Base-by-base conservation (phyloP, 2,888 invertebrate species). In the Imbricaverruca yamaguchii region DNA sequence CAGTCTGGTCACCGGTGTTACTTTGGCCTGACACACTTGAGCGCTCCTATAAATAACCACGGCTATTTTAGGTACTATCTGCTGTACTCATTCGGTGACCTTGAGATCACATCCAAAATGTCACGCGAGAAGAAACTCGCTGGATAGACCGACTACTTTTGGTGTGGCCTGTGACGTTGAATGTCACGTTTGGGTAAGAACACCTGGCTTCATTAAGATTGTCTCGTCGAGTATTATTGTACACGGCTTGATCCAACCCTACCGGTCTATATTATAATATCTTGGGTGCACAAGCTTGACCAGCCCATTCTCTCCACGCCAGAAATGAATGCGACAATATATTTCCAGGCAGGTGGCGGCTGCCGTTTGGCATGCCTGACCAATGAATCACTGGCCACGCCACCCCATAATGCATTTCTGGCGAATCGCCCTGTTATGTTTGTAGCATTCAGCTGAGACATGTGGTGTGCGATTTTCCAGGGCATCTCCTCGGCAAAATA, bases 261-360 rank as follows among this genome's bases (percentile, higher is more conserved):
- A n/a, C n/a, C n/a, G n/a, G n/a, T n/a, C n/a, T n/a, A n/a, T n/a
- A n/a, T n/a, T n/a, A n/a, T n/a, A n/a, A n/a, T n/a, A n/a, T n/a
- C n/a, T n/a, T n/a, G n/a, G n/a, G n/a, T n/a, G n/a, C n/a, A n/a
- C n/a, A n/a, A n/a, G n/a, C n/a, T n/a, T n/a, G n/a, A n/a, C n/a
- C n/a, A n/a, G n/a, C n/a, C n/a, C n/a, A n/a, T 6, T 53, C n/a
- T 77, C 8, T 39, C 53, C 13, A 77, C 18, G 55, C 55, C 6
- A 13, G 15, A n/a, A 18, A 78, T 81, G 79, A 79, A 81, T 81
- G 78, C 78, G 79, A 78, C 78, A 79, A 78, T 78, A 79, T 78
- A 81, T 81, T 79, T 78, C 63, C 63, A 79, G 61, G 78, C 79
- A 81, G 77, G 63, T 81, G 9, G 9, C 57, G 57, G 13, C 57